A percentile compares a stretch with the other conserved stretches of the same genome.
These are phyloP conservation scores for Ormyrus rosae DNA, from an alignment of 2,888 invertebrate genomes.

Conservation along the genomic window DNA sequence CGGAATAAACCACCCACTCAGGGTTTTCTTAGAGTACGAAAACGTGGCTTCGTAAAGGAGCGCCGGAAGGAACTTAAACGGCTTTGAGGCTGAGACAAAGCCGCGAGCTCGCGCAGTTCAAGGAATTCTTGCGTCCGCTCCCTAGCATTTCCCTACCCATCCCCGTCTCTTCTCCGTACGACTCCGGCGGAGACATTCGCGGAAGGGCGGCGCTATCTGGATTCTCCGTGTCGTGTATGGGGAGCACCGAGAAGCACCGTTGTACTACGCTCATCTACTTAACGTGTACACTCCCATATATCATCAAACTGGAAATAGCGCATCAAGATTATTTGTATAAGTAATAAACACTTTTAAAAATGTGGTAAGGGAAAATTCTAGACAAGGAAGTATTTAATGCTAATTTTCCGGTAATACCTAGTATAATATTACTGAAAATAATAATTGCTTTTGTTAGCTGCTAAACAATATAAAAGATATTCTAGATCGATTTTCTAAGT, in stretches of 20 bases:
- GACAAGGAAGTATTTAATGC: too few relatives aligned
- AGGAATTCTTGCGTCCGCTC: conserved; percentile 20
- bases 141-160: conserved; percentile 37
- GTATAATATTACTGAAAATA: too few relatives aligned
- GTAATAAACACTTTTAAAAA: too few relatives aligned
- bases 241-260: too few relatives aligned
- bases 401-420: too few relatives aligned
- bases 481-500: not conserved
- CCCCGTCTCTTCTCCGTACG: not conserved
- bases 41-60: not conserved
- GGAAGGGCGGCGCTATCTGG: not conserved
- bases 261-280: too few relatives aligned
- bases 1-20: not conserved
- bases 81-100: conserved; percentile 44
- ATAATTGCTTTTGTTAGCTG: too few relatives aligned
- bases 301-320: too few relatives aligned
- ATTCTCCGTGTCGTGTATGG: conserved; percentile 3
- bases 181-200: conserved; percentile 7
- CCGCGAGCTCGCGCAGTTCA: conserved; percentile 9
- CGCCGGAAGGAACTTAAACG: conserved; percentile 33
- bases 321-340: too few relatives aligned
- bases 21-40: too few relatives aligned
- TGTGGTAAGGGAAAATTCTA: too few relatives aligned
- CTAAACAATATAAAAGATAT: not conserved
- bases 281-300: too few relatives aligned